These are phyloP conservation scores for Kryphioiulus occultus DNA, from an alignment of 2,888 invertebrate genomes.

Conservation along the genomic window DNA sequence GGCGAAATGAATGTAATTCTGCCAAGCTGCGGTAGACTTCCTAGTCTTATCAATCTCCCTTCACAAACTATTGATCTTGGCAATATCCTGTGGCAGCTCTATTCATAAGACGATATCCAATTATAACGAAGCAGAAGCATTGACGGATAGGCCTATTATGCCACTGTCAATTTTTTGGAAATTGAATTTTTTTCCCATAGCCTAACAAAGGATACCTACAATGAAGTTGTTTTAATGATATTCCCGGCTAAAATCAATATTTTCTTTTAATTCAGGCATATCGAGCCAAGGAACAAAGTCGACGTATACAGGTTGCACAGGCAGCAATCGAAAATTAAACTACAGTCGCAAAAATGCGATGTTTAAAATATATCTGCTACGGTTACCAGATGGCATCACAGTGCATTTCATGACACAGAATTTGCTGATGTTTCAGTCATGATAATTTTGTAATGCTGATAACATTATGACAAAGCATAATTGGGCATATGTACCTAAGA, in stretches of 20 bases:
- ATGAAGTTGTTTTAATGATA: constrained; percentile 35
- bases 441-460: too few species aligned
- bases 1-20: not conserved
- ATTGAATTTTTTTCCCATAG: constrained; percentile 5
- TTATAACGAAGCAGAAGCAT: constrained; percentile 25
- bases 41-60: constrained; percentile 32
- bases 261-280: not conserved
- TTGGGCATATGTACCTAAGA: too few species aligned
- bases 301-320: not conserved
- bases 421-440: too few species aligned
- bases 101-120: constrained; percentile 40
- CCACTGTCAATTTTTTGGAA: constrained; percentile 32
- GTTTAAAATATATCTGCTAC: too few species aligned
- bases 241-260: not conserved
- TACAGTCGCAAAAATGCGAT: too few species aligned
- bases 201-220: not conserved
- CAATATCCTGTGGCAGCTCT: constrained; percentile 32
- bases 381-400: too few species aligned
- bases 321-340: not conserved
- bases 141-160: constrained; percentile 21
- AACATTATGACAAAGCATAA: too few species aligned
- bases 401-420: too few species aligned
- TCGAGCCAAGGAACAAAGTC: not conserved
- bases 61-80: not conserved
- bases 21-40: constrained; percentile 24